A percentile compares a stretch with the other conserved stretches of the same genome.
Evolutionary conservation across 2,797 vertebrate species (phyloP).

Genomic region (Delichon dasypus): DNA sequence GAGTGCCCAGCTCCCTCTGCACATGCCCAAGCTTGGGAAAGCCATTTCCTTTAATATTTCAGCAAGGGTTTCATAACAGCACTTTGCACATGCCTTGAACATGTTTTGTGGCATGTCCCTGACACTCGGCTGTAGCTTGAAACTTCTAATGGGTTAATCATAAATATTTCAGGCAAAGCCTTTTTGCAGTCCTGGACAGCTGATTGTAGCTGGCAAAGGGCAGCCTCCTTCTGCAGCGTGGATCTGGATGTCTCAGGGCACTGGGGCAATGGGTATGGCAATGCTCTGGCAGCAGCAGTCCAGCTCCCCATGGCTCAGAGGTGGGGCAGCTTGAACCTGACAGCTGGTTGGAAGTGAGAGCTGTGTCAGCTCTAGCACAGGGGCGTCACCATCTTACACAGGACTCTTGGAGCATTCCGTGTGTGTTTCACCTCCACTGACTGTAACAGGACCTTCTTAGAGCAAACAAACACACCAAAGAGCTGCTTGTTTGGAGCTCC

Average conservation of each 20-base stretch:
- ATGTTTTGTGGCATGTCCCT: not conserved
- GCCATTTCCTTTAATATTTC: not conserved
- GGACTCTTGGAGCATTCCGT: not conserved
- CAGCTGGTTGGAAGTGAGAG: not conserved
- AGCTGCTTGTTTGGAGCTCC: not conserved
- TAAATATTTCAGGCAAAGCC: not conserved
- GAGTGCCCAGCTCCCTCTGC: accelerated
- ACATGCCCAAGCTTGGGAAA: not conserved
- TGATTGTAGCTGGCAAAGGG: not conserved
- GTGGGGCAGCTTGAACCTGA: not conserved
- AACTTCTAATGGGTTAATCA: not conserved
- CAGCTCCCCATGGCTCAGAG: not conserved
- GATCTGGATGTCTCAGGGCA: not conserved
- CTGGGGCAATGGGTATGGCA: not conserved
- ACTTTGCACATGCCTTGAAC: not conserved
- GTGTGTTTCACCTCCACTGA: not conserved
- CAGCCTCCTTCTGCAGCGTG: not conserved
- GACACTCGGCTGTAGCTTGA: not conserved
- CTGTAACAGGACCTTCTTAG: not conserved
- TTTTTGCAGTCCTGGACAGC: not conserved
- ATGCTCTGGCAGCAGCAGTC: not conserved
- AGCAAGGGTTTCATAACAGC: not conserved
- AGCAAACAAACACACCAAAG: not conserved
- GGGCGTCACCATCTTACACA: accelerated
- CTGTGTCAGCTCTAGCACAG: not conserved